A percentile compares a stretch with the other conserved stretches of the same genome.
Evolutionary conservation across 1,140 invertebrate species (phyloP).

Genomic region (Panulirus ornatus): DNA sequence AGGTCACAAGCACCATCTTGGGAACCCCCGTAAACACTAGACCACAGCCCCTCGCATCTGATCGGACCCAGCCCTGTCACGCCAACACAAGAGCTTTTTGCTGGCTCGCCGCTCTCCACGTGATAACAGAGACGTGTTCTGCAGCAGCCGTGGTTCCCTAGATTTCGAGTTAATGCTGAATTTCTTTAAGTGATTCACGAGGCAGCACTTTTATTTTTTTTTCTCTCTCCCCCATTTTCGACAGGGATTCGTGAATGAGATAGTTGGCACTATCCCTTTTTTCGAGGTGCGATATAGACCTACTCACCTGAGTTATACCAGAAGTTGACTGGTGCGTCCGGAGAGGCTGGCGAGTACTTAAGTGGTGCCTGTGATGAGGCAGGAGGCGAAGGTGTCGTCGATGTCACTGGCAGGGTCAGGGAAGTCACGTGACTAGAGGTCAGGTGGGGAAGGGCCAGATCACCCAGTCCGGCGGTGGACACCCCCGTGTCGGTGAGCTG

Average conservation of each 20-base stretch:
- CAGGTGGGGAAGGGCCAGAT: constrained; percentile 66
- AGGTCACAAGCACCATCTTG: neutral
- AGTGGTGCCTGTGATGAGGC: constrained; percentile 33
- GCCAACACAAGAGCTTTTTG: neutral
- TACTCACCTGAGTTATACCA: constrained; percentile 55
- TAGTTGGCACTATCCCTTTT: too few relatives aligned
- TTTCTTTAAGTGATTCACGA: too few relatives aligned
- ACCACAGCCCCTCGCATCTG: neutral
- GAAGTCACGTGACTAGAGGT: constrained; percentile 68
- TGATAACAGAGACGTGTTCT: neutral
- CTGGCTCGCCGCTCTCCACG: neutral
- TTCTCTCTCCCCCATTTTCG: too few relatives aligned
- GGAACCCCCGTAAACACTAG: neutral
- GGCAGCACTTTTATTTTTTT: too few relatives aligned
- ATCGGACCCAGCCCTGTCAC: neutral
- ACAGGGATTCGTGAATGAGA: too few relatives aligned
- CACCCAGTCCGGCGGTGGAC: constrained; percentile 66
- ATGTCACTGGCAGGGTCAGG: constrained; percentile 59
- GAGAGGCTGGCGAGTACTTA: constrained; percentile 61
- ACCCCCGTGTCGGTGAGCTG: constrained; percentile 67
- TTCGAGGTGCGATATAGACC: neutral
- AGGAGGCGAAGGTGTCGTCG: constrained; percentile 59
- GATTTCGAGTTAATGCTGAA: too few relatives aligned
- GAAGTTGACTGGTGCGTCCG: constrained; percentile 45
- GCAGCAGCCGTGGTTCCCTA: too few relatives aligned